Conservation (phyloP, 2,888 invertebrate species). For the Graphium colonna region DNA sequence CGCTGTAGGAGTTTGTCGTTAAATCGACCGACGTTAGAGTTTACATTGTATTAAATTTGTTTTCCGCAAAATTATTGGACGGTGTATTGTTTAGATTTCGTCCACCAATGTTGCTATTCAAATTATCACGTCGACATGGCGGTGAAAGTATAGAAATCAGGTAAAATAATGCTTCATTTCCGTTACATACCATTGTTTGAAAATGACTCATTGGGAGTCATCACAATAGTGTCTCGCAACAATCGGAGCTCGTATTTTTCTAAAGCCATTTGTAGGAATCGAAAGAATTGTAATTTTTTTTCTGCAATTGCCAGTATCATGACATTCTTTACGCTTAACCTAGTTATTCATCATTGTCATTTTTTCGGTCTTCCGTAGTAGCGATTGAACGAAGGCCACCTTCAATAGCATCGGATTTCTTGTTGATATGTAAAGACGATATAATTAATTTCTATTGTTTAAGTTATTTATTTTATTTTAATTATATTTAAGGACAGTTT, state of each 20-base stretch:
- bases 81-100: no score
- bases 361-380: neutral
- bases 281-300: neutral
- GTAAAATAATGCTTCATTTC: constrained; percentile 49
- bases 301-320: constrained; percentile 13
- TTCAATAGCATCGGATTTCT: neutral
- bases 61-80: no score
- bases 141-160: constrained; percentile 50
- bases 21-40: no score
- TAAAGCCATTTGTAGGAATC: constrained; percentile 26
- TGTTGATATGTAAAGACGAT: no score
- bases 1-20: no score
- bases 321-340: neutral
- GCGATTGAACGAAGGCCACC: neutral
- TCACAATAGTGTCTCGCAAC: constrained; percentile 36
- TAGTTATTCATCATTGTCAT: neutral
- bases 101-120: neutral
- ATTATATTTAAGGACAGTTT: no score
- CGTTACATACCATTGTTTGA: constrained; percentile 59
- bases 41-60: neutral
- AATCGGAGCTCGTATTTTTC: constrained; percentile 27
- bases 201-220: constrained; percentile 50
- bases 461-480: no score
- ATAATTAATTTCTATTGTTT: no score
- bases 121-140: constrained; percentile 14